A percentile compares a stretch with the other conserved stretches of the same genome.
phyloP scores from a whole-genome alignment of 2,113 vertebrate species.

The Dolichotis patagonum region DNA sequence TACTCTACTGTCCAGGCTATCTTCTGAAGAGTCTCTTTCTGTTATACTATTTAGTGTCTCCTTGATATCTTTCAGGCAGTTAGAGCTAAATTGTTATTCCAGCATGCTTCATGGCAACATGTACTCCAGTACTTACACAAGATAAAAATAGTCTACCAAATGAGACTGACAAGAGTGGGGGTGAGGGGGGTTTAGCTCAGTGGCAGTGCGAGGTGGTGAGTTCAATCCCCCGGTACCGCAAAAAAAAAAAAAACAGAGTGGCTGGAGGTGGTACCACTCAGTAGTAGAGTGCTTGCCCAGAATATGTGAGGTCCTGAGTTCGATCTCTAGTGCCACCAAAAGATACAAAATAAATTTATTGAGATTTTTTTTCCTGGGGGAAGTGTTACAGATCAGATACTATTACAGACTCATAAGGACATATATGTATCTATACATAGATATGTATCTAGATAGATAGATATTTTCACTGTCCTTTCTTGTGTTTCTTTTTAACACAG shows the following conservation, averaged over 20 bases:
- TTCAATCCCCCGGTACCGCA: too few relatives aligned
- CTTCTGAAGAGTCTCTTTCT: neutral
- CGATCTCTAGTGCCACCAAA: neutral
- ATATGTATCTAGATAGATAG: neutral
- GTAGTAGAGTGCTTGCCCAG: neutral
- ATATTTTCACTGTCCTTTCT: neutral
- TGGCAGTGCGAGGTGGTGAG: too few relatives aligned
- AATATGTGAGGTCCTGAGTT: neutral
- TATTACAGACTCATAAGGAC: neutral
- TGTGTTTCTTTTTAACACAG: conserved; percentile 83
- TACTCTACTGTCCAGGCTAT: neutral
- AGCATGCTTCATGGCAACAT: neutral
- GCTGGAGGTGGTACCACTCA: neutral
- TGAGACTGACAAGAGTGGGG: neutral
- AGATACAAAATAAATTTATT: neutral
- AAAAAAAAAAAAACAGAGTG: too few relatives aligned
- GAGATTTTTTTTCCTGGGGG: neutral
- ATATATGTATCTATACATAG: too few relatives aligned
- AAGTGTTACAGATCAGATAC: neutral
- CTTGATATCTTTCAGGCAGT: neutral
- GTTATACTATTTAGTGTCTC: neutral
- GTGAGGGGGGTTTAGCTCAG: too few relatives aligned
- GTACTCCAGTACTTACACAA: neutral
- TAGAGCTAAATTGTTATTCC: neutral
- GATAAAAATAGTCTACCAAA: neutral